A percentile compares a stretch with the other conserved stretches of the same genome.
Conservation (phyloP, 2,888 invertebrate genomes). For the Eupithecia inturbata region DNA sequence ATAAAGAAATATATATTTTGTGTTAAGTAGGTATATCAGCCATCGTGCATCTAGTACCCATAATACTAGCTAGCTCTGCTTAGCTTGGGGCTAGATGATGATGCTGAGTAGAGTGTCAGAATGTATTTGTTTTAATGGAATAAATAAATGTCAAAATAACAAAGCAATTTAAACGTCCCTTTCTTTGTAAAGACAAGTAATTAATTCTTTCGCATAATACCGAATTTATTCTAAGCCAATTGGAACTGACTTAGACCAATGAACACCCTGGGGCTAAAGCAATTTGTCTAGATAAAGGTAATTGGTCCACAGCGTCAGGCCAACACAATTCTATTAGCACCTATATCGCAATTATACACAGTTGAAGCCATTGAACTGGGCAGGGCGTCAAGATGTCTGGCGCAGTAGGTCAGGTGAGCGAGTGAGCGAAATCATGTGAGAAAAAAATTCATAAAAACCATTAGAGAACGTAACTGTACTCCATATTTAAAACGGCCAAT, state of each 20-base stretch:
- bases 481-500: not conserved
- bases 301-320: slow-evolving; percentile 14
- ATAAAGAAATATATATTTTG: too few relatives aligned
- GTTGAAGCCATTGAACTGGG: slow-evolving; percentile 19
- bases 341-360: slow-evolving; percentile 22
- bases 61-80: too few relatives aligned
- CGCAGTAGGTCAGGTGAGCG: slow-evolving; percentile 29
- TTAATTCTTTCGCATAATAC: not conserved
- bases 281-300: slow-evolving; percentile 18
- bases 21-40: too few relatives aligned
- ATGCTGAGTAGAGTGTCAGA: too few relatives aligned
- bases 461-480: not conserved
- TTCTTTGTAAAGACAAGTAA: not conserved
- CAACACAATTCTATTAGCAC: slow-evolving; percentile 21
- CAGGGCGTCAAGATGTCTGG: slow-evolving; percentile 49
- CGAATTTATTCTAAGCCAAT: not conserved
- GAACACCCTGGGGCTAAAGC: slow-evolving; percentile 10
- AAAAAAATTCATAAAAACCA: not conserved
- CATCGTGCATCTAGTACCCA: too few relatives aligned
- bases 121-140: too few relatives aligned
- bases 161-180: not conserved
- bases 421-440: not conserved
- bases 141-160: not conserved
- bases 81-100: too few relatives aligned
- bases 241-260: slow-evolving; percentile 4